These are phyloP conservation scores for Zalophus californianus DNA, from an alignment of 2,797 vertebrate genomes.

Conservation along the genomic window DNA sequence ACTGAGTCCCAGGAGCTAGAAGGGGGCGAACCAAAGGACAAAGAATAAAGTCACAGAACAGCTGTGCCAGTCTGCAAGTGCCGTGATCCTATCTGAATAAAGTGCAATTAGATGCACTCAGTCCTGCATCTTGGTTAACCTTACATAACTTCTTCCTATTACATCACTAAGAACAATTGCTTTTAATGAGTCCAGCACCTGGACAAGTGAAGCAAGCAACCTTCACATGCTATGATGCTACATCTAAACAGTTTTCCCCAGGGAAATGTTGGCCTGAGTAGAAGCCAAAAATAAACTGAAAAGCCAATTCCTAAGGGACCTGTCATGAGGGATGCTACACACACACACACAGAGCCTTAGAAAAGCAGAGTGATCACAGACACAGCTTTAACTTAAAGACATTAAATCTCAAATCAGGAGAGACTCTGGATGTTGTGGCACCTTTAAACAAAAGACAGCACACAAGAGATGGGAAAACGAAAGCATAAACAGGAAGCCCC, in stretches of 20 bases:
- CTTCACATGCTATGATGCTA: conserved; percentile 31
- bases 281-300: conserved; percentile 76
- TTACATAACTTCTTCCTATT: conserved; percentile 60
- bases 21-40: neutral
- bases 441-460: neutral
- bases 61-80: neutral
- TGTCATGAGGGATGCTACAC: conserved; percentile 48
- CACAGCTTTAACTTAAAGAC: neutral
- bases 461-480: neutral
- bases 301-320: conserved; percentile 65
- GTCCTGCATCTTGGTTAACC: conserved; percentile 35
- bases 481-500: neutral
- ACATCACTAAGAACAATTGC: conserved; percentile 59
- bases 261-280: conserved; percentile 60
- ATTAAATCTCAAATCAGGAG: neutral
- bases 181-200: conserved; percentile 55
- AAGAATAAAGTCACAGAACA: neutral
- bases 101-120: conserved; percentile 51
- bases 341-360: neutral
- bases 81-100: conserved; percentile 53
- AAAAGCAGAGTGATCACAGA: neutral
- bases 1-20: neutral
- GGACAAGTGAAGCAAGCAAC: conserved; percentile 33
- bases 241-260: conserved; percentile 64
- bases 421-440: neutral